A percentile compares a stretch with the other conserved stretches of the same genome.
phyloP scores from a whole-genome alignment of 2,113 vertebrate genomes.

The Carassius auratus region DNA sequence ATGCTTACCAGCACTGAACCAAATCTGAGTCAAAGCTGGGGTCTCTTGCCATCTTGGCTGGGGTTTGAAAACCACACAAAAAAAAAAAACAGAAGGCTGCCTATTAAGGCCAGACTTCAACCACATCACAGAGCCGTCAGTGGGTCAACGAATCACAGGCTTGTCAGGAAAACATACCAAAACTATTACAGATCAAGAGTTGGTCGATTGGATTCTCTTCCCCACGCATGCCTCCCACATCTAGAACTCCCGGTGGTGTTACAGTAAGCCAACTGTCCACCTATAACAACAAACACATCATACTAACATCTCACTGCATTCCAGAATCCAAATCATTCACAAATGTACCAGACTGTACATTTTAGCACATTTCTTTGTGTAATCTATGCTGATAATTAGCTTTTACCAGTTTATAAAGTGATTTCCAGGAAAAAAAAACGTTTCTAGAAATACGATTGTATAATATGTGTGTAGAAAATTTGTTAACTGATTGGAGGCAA shows the following conservation, averaged over 20 bases:
- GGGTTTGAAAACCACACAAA: constrained; percentile 13
- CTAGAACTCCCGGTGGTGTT: background rate
- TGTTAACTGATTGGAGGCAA: background rate
- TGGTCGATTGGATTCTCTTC: constrained; percentile 11
- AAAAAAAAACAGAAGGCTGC: background rate
- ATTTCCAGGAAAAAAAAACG: too few species aligned
- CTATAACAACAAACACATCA: constrained; percentile 16
- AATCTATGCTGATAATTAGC: background rate
- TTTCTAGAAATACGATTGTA: background rate
- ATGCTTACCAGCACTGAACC: background rate
- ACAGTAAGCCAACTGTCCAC: background rate
- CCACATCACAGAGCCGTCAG: constrained; percentile 44
- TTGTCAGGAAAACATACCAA: constrained; percentile 38
- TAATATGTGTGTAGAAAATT: background rate
- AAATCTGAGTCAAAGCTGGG: background rate
- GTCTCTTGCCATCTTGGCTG: constrained; percentile 17
- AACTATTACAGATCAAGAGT: constrained; percentile 23
- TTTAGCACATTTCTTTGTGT: background rate
- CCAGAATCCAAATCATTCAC: constrained; percentile 27
- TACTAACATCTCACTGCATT: background rate
- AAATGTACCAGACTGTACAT: background rate
- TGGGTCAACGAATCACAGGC: background rate
- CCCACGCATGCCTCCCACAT: background rate
- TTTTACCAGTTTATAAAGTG: background rate
- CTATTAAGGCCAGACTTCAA: constrained; percentile 42